Conservation (phyloP, 2,797 vertebrate genomes). For the Spheniscus humboldti region DNA sequence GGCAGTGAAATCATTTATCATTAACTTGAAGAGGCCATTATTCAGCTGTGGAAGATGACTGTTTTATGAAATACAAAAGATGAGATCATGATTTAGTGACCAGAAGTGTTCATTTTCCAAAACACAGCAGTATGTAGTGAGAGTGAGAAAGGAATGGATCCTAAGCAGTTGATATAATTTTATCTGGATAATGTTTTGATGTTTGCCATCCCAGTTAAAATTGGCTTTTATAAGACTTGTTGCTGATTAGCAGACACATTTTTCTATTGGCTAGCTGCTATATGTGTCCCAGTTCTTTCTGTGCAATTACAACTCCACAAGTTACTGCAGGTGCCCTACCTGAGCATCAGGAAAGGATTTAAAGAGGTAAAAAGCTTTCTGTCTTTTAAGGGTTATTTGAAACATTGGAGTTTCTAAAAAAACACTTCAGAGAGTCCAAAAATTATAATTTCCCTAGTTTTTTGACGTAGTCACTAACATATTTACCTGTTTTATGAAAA, state of each 20-base stretch:
- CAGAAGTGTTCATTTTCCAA: constrained; percentile 27
- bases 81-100: constrained; percentile 66
- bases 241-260: neutral
- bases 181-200: neutral
- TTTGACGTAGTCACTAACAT: rapidly evolving
- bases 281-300: neutral
- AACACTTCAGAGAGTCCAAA: neutral
- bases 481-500: neutral
- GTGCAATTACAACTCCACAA: neutral
- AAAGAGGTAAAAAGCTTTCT: neutral
- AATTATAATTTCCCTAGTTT: neutral
- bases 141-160: neutral
- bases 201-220: neutral
- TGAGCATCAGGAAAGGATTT: neutral
- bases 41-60: constrained; percentile 49
- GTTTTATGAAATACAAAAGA: constrained; percentile 59
- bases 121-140: neutral
- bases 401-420: neutral
- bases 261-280: neutral
- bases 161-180: neutral
- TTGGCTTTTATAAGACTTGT: neutral
- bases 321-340: neutral
- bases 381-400: neutral
- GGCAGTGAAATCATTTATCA: constrained; percentile 60
- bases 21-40: constrained; percentile 61